Base-by-base conservation (phyloP, 1,140 invertebrate genomes). In the Bombyx mandarina region DNA sequence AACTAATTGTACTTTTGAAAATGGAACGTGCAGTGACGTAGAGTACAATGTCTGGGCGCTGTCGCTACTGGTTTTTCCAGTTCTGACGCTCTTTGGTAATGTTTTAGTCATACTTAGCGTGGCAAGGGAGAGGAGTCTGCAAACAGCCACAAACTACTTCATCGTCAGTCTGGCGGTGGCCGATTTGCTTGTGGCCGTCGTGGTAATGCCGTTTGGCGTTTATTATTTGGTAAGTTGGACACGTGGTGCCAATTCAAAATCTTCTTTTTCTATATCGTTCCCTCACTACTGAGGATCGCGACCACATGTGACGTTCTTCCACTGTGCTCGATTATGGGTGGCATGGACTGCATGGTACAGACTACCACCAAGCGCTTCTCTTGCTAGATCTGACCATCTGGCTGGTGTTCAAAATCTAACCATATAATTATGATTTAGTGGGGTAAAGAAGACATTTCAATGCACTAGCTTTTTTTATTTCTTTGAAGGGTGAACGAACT, bases 181-280 rank as follows among this genome's bases (percentile, higher is more conserved):
- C 8, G 98, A 99, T 88, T 92, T 99, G 47, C 91, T 99, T 60
- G 98, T 99, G 0, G 98, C 97, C 45, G 93, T 97, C 6, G 92
- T 98, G 48, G 98, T 99, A 55, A 99, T 99, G 98, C 98, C 98
- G 7, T 98, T 98, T 81, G 98, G 96, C 58, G 97, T 99, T 66
- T 99, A 99, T 89, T 94, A 98, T 83, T 91, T 97, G 94, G 95
- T 98, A 89, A 94, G 94, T 91, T 49, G n/a, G 7, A 53, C 9
- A 51, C 2, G 4, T 35, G 26, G 4, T 35, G 26, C 12, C 12
- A 18, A 18, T 18, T 18, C 12, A 18, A 18, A 18, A 18, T 18
- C 12, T 18, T 18, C 12, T 18, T n/a, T n/a, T n/a, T 18, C 12
- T 18, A 18, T 18, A 18, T 18, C 12, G 12, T 18, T 18, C 12